Conservation (phyloP, 1,140 invertebrate genomes). For the Chionoecetes opilio region DNA sequence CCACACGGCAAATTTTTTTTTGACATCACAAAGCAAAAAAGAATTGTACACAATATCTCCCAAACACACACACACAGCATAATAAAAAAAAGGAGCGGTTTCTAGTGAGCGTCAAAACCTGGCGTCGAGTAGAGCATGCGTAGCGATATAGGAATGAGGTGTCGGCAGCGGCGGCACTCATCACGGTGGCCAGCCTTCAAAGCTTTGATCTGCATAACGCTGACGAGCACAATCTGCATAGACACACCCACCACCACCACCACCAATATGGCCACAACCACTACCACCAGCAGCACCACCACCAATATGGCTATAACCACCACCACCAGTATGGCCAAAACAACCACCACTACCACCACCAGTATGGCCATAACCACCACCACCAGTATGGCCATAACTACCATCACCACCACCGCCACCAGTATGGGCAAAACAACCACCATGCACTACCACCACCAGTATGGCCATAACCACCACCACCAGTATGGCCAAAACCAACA, state of each 20-base stretch:
- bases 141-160: conserved; percentile 18
- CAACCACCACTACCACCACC: neutral
- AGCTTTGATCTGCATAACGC: conserved; percentile 49
- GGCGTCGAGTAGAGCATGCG: neutral
- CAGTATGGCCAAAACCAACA: neutral
- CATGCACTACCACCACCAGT: neutral
- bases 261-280: neutral
- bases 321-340: neutral
- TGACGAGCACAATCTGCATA: conserved; percentile 57
- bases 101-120: neutral
- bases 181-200: conserved; percentile 17
- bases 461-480: neutral
- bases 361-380: neutral
- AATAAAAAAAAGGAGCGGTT: neutral
- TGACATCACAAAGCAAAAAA: too few species aligned
- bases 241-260: conserved; percentile 36
- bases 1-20: neutral
- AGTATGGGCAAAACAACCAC: neutral
- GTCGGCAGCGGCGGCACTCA: neutral
- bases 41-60: too few species aligned
- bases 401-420: neutral
- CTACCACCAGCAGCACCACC: neutral
- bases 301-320: too few species aligned
- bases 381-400: neutral
- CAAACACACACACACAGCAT: neutral